A percentile compares a stretch with the other conserved stretches of the same genome.
Evolutionary conservation across 2,113 vertebrate genomes (phyloP).

Genomic region (Megaptera novaeangliae): DNA sequence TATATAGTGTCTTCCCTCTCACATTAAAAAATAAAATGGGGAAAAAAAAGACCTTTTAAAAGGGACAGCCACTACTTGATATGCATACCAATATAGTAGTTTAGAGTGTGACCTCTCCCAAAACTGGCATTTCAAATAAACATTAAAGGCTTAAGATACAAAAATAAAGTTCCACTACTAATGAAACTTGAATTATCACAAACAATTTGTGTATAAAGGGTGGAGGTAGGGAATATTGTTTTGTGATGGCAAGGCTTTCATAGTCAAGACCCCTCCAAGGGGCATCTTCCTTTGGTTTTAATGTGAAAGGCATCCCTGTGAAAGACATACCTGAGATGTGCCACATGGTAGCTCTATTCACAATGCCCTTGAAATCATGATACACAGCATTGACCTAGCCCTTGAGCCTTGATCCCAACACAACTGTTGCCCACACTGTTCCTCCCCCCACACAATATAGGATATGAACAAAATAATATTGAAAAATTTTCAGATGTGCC

Average conservation of each 20-base stretch:
- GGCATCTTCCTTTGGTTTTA: not conserved
- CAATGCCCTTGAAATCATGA: not conserved
- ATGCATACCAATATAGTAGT: not conserved
- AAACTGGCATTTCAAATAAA: not conserved
- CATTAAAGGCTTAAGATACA: not conserved
- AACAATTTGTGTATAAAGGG: not conserved
- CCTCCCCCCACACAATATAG: too few relatives aligned
- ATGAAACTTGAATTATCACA: not conserved
- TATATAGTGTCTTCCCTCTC: not conserved
- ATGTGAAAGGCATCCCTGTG: not conserved
- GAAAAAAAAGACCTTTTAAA: not conserved
- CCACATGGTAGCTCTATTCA: rapidly evolving
- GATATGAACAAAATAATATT: not conserved
- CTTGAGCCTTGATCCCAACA: not conserved
- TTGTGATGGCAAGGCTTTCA: not conserved
- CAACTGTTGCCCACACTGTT: not conserved
- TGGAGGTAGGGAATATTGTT: not conserved
- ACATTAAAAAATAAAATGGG: not conserved
- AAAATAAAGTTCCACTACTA: not conserved
- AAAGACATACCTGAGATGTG: not conserved
- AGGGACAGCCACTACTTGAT: not conserved
- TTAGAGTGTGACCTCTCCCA: not conserved
- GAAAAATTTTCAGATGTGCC: not conserved
- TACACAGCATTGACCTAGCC: rapidly evolving
- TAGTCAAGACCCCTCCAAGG: not conserved